A percentile compares a stretch with the other conserved stretches of the same genome.
Evolutionary conservation across 2,888 invertebrate species (phyloP).

Genomic region (Cephus nigrinus): DNA sequence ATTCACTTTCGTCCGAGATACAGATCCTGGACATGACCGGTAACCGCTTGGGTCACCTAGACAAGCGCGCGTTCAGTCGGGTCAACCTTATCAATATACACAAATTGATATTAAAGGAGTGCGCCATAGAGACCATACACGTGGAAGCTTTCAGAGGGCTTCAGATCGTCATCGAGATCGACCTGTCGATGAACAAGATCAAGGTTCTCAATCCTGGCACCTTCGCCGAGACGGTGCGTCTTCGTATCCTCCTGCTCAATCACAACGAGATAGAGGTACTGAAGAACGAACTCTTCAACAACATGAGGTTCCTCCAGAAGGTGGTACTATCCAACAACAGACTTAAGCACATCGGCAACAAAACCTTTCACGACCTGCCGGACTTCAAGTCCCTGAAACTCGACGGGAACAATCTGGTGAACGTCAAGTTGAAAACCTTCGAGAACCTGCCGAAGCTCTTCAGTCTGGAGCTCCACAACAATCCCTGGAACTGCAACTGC

Average conservation of each 20-base stretch:
- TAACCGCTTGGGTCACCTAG: conserved; percentile 75
- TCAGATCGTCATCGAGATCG: conserved; percentile 83
- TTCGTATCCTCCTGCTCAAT: conserved; percentile 79
- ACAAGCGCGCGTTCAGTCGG: conserved; percentile 75
- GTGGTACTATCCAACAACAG: conserved; percentile 83
- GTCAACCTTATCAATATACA: conserved; percentile 83
- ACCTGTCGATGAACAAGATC: conserved; percentile 81
- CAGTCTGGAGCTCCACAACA: conserved; percentile 81
- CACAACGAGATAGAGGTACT: conserved; percentile 80
- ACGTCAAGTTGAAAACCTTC: conserved; percentile 75
- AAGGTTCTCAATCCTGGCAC: conserved; percentile 75
- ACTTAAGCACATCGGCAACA: conserved; percentile 76
- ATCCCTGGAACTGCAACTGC: conserved; percentile 92
- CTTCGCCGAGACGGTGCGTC: conserved; percentile 77
- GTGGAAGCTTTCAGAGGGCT: conserved; percentile 81
- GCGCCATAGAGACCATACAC: conserved; percentile 79
- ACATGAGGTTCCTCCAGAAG: conserved; percentile 79
- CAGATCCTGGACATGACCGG: conserved; percentile 76
- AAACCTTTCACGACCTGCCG: conserved; percentile 78
- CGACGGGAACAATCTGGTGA: conserved; percentile 79
- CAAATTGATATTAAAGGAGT: conserved; percentile 80
- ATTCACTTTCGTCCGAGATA: conserved; percentile 76
- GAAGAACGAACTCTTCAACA: conserved; percentile 80
- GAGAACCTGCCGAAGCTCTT: conserved; percentile 75
- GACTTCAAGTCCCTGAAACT: conserved; percentile 77